These are phyloP conservation scores for Tetragnatha versicolor DNA, from an alignment of 1,140 invertebrate genomes.

Conservation along the genomic window DNA sequence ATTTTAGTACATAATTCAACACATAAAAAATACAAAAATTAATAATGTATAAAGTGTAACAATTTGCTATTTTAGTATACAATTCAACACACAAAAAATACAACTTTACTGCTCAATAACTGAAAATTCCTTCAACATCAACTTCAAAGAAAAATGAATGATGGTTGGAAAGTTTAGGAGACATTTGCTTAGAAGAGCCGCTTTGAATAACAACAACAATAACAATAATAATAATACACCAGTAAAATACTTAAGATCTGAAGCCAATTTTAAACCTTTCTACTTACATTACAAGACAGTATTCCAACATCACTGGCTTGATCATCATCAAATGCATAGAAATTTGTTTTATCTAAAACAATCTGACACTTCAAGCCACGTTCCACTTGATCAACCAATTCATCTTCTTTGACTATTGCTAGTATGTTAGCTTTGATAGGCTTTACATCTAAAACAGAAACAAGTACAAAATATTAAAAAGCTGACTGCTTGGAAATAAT, in stretches of 20 bases:
- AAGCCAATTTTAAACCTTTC: background rate
- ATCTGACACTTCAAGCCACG: constrained; percentile 12
- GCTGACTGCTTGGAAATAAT: background rate
- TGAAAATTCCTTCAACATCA: too few species aligned
- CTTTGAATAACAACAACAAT: too few species aligned
- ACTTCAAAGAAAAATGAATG: too few species aligned
- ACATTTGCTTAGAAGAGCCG: too few species aligned
- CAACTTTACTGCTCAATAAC: too few species aligned
- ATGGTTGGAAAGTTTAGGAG: too few species aligned
- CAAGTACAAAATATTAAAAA: background rate
- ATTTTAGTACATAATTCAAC: background rate
- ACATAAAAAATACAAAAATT: too few species aligned
- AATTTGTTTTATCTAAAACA: constrained; percentile 42
- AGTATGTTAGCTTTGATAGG: constrained; percentile 5
- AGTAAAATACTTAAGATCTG: too few species aligned
- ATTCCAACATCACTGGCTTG: constrained; percentile 32
- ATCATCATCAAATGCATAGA: constrained; percentile 43
- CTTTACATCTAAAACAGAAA: constrained; percentile 7
- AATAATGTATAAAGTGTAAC: too few species aligned
- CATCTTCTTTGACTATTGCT: constrained; percentile 5
- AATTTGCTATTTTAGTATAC: too few species aligned
- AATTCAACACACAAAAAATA: too few species aligned
- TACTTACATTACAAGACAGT: constrained; percentile 5
- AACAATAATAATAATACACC: too few species aligned
- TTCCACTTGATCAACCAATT: background rate